Evolutionary conservation across 2,113 vertebrate genomes (phyloP).

Genomic region (Xyliphius kryptos): DNA sequence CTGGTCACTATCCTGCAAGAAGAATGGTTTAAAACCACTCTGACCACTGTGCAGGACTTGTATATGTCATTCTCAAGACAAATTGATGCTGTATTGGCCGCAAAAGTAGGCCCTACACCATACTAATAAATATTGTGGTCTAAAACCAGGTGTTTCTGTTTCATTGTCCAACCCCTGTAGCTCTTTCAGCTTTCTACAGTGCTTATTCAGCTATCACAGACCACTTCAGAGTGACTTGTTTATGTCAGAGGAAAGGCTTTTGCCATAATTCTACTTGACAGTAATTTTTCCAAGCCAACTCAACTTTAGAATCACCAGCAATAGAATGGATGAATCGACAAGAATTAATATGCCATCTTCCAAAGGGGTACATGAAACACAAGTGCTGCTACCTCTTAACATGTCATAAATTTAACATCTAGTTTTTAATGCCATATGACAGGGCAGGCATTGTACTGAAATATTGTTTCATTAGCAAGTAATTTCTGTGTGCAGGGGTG

Average conservation of each 20-base stretch:
- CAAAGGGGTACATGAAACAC: slow-evolving; percentile 18
- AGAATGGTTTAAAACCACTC: no score
- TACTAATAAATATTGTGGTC: no score
- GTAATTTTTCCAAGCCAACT: slow-evolving; percentile 42
- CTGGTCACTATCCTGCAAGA: no score
- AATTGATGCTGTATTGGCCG: no score
- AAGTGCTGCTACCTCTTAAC: slow-evolving; percentile 18
- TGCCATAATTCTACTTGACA: slow-evolving; percentile 44
- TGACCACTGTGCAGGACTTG: no score
- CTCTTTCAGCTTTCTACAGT: slow-evolving; percentile 16
- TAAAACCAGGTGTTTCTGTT: no score
- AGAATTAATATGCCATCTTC: slow-evolving; percentile 38
- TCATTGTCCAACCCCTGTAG: no score
- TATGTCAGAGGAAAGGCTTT: slow-evolving; percentile 44
- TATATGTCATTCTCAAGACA: no score
- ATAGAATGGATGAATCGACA: slow-evolving; percentile 31
- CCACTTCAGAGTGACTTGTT: slow-evolving; percentile 35
- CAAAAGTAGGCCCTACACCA: no score
- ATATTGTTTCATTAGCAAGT: slow-evolving; percentile 15
- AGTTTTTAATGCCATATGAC: slow-evolving; percentile 30
- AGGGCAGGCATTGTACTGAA: slow-evolving; percentile 19
- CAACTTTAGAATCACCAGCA: slow-evolving; percentile 37
- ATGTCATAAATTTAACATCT: slow-evolving; percentile 36
- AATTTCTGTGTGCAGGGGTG: slow-evolving; percentile 15
- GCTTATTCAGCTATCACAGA: slow-evolving; percentile 42